Evolutionary conservation across 2,888 invertebrate genomes (phyloP).

Genomic region (Scaptomyza caliginosa): DNA sequence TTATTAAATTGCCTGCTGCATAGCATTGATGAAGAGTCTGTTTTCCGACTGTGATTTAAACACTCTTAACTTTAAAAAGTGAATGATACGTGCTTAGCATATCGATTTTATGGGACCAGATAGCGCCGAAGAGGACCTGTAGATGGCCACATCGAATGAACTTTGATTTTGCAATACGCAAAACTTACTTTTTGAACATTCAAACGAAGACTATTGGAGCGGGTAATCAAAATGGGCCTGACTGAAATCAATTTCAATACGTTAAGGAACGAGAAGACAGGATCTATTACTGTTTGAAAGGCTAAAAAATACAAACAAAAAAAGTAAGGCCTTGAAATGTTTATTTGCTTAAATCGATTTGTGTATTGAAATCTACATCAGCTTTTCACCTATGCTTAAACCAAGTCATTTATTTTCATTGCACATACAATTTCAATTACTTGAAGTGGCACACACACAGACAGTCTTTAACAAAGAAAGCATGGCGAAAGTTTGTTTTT

Average conservation of each 20-base stretch:
- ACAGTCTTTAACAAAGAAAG: neutral
- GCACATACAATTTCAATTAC: constrained; percentile 42
- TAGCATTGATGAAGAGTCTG: constrained; percentile 40
- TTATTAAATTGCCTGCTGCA: constrained; percentile 15
- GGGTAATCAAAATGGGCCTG: neutral
- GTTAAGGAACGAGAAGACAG: neutral
- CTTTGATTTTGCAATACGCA: neutral
- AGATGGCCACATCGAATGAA: neutral
- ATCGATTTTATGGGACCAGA: neutral
- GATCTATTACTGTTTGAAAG: neutral
- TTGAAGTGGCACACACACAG: constrained; percentile 7
- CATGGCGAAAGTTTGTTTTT: neutral
- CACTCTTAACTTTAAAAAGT: neutral
- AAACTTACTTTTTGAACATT: constrained; percentile 8
- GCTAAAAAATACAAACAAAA: no score
- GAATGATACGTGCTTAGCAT: constrained; percentile 19
- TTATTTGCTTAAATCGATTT: neutral
- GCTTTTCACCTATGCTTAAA: neutral
- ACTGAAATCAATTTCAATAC: neutral
- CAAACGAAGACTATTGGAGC: neutral
- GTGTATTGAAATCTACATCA: neutral
- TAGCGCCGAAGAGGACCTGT: no score
- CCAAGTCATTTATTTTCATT: constrained; percentile 26
- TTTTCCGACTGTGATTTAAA: constrained; percentile 11
- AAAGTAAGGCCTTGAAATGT: no score